phyloP scores from a whole-genome alignment of 2,888 invertebrate species.

The Coelopa pilipes region DNA sequence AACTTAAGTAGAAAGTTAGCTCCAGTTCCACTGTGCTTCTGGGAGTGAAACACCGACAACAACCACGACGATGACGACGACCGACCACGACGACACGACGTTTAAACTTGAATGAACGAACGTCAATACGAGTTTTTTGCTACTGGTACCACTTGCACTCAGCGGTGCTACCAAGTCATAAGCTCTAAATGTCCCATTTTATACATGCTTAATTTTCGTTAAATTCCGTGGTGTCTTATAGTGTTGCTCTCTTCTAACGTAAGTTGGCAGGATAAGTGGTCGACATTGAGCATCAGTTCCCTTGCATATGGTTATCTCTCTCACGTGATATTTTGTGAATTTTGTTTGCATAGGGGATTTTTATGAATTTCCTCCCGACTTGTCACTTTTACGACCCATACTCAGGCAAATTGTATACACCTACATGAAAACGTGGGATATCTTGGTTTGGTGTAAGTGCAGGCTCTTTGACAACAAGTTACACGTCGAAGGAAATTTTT shows the following conservation, averaged over 20 bases:
- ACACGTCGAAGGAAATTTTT: slow-evolving; percentile 39
- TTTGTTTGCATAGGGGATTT: slow-evolving; percentile 3
- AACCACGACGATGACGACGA: slow-evolving; percentile 38
- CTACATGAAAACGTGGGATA: slow-evolving; percentile 17
- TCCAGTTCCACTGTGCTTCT: slow-evolving; percentile 33
- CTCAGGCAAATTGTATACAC: slow-evolving; percentile 6
- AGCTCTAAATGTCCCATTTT: slow-evolving; percentile 6
- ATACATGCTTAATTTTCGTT: neutral
- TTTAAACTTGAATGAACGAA: slow-evolving; percentile 43
- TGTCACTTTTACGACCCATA: slow-evolving; percentile 15
- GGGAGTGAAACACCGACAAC: slow-evolving; percentile 27
- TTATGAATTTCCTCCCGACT: neutral
- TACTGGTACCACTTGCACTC: slow-evolving; percentile 33
- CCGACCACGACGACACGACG: slow-evolving; percentile 30
- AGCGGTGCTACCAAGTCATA: slow-evolving; percentile 42
- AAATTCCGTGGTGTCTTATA: neutral
- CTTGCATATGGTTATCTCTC: neutral
- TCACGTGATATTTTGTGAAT: neutral
- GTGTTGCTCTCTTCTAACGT: slow-evolving; percentile 8
- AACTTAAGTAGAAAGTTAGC: slow-evolving; percentile 40
- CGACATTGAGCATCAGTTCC: too few relatives aligned
- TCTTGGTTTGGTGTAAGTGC: neutral
- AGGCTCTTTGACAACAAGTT: slow-evolving; percentile 31
- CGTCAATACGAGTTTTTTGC: neutral
- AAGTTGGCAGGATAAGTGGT: neutral